phyloP scores from a whole-genome alignment of 2,113 vertebrate genomes.

The Casuarius casuarius region DNA sequence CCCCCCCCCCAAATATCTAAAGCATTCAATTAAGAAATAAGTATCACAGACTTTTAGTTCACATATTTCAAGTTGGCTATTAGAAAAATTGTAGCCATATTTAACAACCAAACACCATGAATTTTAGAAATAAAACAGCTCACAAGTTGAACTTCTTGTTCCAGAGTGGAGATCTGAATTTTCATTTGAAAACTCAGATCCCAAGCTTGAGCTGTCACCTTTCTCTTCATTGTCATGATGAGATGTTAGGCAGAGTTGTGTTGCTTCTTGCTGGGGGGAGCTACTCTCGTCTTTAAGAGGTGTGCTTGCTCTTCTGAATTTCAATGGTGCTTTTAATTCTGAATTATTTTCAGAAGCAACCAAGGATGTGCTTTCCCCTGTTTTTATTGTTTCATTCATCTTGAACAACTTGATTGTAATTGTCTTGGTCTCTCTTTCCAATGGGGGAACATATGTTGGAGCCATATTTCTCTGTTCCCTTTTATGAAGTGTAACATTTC shows the following conservation, averaged over 20 bases:
- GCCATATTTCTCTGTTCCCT: neutral
- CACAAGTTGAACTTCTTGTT: conserved; percentile 58
- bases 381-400: neutral
- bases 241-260: neutral
- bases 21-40: neutral
- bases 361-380: neutral
- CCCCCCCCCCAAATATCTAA: neutral
- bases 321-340: neutral
- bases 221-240: conserved; percentile 15
- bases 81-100: neutral
- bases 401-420: neutral
- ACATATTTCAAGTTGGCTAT: neutral
- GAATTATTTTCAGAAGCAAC: neutral
- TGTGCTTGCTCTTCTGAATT: conserved; percentile 15
- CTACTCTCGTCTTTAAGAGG: neutral
- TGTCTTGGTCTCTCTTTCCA: neutral
- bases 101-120: neutral
- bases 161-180: conserved; percentile 36
- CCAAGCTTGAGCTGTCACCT: conserved; percentile 12
- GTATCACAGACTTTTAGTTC: neutral
- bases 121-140: conserved; percentile 64
- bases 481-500: neutral
- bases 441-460: neutral
- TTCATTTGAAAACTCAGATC: conserved; percentile 59
- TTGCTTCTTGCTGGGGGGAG: neutral